Conservation (phyloP, 92 coral and sea anemone species). For the Virgularia gustaviana region DNA sequence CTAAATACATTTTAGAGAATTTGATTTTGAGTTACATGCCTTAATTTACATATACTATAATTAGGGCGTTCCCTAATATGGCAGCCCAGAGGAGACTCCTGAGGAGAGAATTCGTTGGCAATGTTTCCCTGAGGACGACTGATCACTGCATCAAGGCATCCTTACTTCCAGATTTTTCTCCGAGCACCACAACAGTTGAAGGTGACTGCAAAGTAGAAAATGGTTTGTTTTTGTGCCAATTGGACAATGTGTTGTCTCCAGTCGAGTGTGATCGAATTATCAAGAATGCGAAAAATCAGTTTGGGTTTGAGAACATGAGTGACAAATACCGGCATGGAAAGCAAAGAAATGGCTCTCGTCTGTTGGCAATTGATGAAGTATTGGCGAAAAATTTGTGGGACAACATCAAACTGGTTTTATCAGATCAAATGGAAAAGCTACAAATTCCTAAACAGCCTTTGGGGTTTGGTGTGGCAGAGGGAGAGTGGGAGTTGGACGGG, state of each 20-base stretch:
- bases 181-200: neutral
- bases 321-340: constrained; percentile 23
- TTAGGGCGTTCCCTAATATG: no score
- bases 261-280: constrained; percentile 17
- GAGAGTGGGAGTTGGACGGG: constrained; percentile 29
- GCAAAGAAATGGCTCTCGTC: constrained; percentile 22
- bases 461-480: constrained; percentile 26
- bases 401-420: neutral
- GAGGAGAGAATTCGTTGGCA: constrained; percentile 13
- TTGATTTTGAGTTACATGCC: no score
- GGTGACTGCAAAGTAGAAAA: neutral
- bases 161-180: constrained; percentile 9
- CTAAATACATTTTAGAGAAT: no score
- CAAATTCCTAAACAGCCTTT: neutral
- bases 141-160: constrained; percentile 23
- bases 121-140: constrained; percentile 20
- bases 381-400: constrained; percentile 10
- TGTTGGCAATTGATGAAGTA: constrained; percentile 12
- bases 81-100: constrained; percentile 1
- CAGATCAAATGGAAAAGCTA: neutral
- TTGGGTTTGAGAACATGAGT: constrained; percentile 19
- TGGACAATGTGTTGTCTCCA: constrained; percentile 7
- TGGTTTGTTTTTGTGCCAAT: constrained; percentile 12
- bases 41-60: no score
- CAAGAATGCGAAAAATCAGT: constrained; percentile 14